Base-by-base conservation (phyloP, 1,140 invertebrate species). In the Mamestra configurata region DNA sequence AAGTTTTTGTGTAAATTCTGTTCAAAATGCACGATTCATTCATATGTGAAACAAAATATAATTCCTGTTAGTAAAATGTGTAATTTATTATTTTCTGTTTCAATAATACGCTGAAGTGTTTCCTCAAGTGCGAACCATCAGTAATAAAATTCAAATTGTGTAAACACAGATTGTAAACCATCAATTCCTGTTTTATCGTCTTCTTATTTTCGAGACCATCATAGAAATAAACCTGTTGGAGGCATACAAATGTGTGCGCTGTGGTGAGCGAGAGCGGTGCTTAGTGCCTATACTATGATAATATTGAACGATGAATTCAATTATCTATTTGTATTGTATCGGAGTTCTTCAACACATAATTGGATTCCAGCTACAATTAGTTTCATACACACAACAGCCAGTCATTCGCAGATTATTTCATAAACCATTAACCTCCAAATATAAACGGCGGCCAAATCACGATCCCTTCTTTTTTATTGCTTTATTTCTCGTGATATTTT, bases 361-460 rank as follows among this genome's bases (percentile, higher is more conserved):
- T 61, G 73, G 43, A 61, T 77, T 49, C 40, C 20, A 27, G 31
- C 35, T 49, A 31, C 43, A 77, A 77, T 77, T 77, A 64, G 40
- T 64, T 64, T 68, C 61, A 46, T 76, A 68, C 43, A 55, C 75
- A 77, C 15, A 35, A 51, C 11, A 64, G 11, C 43, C 43, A 53
- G 75, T 55, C 75, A 53, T 53, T 77, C 61, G 59, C 59, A 66
- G 75, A 76, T 82, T 72, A 81, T 86, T 86, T 81, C 76, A 82
- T 81, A 82, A 81, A 75, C 81, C 84, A 84, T 86, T 86, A 86
- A 83, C 83, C 81, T 86, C 81, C 55, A 83, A 81, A 83, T 81
- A 75, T 79, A 81, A 79, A 46, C 59, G 71, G 73, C 83, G 53
- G 35, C 78, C 84, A 86, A 83, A 84, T 85, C 82, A 78, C 70